Evolutionary conservation across 2,113 vertebrate genomes (phyloP).

Genomic region (Grantiella picta): DNA sequence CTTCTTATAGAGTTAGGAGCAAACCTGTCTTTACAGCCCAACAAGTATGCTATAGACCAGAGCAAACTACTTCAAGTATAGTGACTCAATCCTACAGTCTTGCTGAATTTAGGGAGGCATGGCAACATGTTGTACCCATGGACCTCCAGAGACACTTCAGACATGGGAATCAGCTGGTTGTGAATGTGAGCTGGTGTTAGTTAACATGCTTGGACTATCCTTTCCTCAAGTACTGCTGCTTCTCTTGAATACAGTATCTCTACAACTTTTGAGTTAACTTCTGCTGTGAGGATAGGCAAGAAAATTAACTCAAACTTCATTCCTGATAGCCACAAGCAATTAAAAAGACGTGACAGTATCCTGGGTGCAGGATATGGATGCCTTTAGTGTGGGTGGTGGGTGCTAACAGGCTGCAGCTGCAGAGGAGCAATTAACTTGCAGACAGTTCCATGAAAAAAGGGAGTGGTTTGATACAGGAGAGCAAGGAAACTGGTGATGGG

Average conservation of each 20-base stretch:
- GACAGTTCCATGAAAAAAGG: neutral
- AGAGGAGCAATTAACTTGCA: neutral
- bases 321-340: neutral
- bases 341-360: neutral
- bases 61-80: neutral
- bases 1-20: neutral
- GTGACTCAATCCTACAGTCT: neutral
- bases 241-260: neutral
- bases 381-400: neutral
- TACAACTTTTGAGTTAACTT: neutral
- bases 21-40: neutral
- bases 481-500: neutral
- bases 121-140: rapidly evolving
- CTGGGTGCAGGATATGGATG: neutral
- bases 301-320: neutral
- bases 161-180: neutral
- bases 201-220: neutral
- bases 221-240: neutral
- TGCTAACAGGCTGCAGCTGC: neutral
- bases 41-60: neutral
- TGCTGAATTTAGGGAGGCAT: neutral
- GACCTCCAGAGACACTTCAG: neutral
- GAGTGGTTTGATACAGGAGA: neutral
- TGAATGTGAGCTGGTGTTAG: neutral
- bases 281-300: too few species aligned